A percentile compares a stretch with the other conserved stretches of the same genome.
Conservation (phyloP, 35 echinoderm and acorn worm genomes). For the Ophiothrix spiculata region DNA sequence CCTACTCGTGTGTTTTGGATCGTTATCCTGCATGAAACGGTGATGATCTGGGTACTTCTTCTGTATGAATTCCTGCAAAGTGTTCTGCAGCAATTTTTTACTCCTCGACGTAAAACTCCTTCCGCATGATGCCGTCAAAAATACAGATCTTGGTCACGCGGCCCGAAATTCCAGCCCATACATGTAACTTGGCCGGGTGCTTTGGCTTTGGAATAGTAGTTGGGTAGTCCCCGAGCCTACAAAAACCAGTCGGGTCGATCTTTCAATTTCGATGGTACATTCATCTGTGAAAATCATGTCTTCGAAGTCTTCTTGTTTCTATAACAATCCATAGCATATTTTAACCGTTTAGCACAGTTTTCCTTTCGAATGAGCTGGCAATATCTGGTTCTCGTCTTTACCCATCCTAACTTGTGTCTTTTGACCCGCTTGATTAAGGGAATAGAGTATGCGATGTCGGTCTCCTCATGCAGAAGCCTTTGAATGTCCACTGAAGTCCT, state of each 20-base stretch:
- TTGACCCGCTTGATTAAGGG: background rate
- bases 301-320: conserved; percentile 23
- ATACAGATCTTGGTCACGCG: conserved; percentile 6
- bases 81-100: conserved; percentile 4
- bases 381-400: conserved; percentile 14
- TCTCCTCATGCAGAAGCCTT: background rate
- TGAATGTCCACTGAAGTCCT: conserved; percentile 17
- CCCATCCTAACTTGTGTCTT: conserved; percentile 30
- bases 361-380: conserved; percentile 26
- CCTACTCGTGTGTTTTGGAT: conserved; percentile 31
- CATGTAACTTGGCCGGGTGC: conserved; percentile 39
- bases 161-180: conserved; percentile 33
- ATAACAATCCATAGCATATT: conserved; percentile 21
- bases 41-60: background rate
- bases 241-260: conserved; percentile 25
- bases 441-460: background rate
- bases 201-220: too few relatives aligned
- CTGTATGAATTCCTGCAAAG: conserved; percentile 30
- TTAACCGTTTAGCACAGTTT: background rate
- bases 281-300: conserved; percentile 73
- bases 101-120: background rate
- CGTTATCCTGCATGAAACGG: conserved; percentile 38
- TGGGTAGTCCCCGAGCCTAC: too few relatives aligned
- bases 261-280: conserved; percentile 40
- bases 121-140: conserved; percentile 33